A percentile compares a stretch with the other conserved stretches of the same genome.
Evolutionary conservation across 1,140 invertebrate species (phyloP).

Genomic region (Ceratina calcarata): DNA sequence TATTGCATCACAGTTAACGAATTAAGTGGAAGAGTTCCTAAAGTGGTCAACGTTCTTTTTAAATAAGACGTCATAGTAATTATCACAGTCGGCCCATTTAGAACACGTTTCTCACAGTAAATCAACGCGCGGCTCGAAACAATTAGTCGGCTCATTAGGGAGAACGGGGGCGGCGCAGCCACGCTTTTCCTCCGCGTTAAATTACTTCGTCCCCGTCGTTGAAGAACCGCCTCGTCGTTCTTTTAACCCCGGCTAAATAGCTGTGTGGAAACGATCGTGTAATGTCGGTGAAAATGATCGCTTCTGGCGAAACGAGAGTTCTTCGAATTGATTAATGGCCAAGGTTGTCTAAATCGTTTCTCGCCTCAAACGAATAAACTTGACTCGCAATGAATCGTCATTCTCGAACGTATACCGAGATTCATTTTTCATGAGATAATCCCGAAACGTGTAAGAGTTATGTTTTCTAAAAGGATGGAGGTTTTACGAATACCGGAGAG

Average conservation of each 20-base stretch:
- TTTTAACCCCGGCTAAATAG: too few species aligned
- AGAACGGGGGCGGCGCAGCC: slow-evolving; percentile 24
- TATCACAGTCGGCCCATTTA: slow-evolving; percentile 2
- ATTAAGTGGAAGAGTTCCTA: too few species aligned
- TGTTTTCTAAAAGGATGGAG: neutral
- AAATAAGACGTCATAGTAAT: slow-evolving; percentile 11
- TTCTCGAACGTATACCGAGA: slow-evolving; percentile 16
- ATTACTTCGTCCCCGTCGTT: slow-evolving; percentile 32
- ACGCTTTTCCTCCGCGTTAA: slow-evolving; percentile 31
- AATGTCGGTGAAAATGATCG: slow-evolving; percentile 22
- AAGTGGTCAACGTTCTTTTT: neutral
- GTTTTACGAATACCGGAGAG: slow-evolving; percentile 23
- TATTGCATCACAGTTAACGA: too few species aligned
- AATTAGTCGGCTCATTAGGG: slow-evolving; percentile 60
- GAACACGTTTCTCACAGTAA: slow-evolving; percentile 48
- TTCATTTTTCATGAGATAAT: slow-evolving; percentile 35
- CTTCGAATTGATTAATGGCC: slow-evolving; percentile 39
- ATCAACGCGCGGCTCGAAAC: slow-evolving; percentile 56
- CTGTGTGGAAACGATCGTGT: too few species aligned
- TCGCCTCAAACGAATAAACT: neutral
- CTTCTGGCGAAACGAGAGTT: slow-evolving; percentile 1
- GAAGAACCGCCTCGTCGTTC: slow-evolving; percentile 5
- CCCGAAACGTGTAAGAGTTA: slow-evolving; percentile 6
- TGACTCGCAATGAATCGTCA: neutral
- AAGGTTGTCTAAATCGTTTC: slow-evolving; percentile 30